These are phyloP conservation scores for Hippopotamus amphibius DNA, from an alignment of 2,113 vertebrate species.

Conservation along the genomic window DNA sequence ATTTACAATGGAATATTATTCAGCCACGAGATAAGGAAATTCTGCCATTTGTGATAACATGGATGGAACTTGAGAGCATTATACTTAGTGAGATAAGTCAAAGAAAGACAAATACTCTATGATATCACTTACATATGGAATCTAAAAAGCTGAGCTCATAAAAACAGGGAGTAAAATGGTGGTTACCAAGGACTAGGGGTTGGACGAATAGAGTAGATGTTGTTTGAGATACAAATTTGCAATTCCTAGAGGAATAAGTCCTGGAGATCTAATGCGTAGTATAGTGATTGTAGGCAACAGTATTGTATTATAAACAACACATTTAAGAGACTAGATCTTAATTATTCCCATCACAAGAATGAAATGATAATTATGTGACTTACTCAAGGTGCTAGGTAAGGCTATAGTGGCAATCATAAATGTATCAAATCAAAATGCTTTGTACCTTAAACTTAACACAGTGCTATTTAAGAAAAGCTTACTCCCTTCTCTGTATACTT, in stretches of 20 bases:
- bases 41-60: neutral
- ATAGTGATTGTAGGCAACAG: neutral
- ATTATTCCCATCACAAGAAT: neutral
- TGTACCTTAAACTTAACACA: neutral
- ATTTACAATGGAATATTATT: neutral
- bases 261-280: neutral
- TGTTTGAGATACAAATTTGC: neutral
- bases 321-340: neutral
- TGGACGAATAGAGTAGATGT: neutral
- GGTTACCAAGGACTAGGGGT: neutral
- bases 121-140: neutral
- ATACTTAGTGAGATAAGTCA: neutral
- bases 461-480: neutral
- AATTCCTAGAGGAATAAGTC: neutral
- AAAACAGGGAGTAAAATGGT: neutral
- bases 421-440: neutral
- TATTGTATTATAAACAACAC: neutral
- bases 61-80: neutral
- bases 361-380: neutral
- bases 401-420: neutral
- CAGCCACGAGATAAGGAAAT: neutral
- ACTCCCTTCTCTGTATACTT: neutral
- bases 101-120: neutral
- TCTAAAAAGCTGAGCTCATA: neutral
- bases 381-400: neutral